These are phyloP conservation scores for Dicrurus megarhynchus DNA, from an alignment of 2,113 vertebrate species.

Conservation along the genomic window DNA sequence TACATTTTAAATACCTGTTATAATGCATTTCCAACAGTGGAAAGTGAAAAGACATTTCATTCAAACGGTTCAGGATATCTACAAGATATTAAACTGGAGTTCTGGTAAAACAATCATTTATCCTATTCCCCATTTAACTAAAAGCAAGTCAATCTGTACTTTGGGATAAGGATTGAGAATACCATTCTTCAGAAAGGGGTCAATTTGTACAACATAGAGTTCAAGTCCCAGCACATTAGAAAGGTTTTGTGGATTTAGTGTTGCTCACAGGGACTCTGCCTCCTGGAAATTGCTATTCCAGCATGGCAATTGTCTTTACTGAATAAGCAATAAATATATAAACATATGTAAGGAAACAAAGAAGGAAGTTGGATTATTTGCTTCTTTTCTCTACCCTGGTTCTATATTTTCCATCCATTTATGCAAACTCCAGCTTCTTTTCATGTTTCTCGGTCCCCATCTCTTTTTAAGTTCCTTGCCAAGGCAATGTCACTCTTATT, in stretches of 20 bases:
- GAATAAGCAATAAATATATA: background rate
- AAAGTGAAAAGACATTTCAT: background rate
- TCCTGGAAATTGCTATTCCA: slow-evolving; percentile 19
- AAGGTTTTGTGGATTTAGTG: background rate
- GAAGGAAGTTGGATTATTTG: background rate
- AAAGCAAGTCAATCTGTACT: background rate
- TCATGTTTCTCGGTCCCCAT: background rate
- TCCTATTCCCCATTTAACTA: background rate
- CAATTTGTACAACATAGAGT: background rate
- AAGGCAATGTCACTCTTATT: background rate
- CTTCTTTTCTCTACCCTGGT: background rate
- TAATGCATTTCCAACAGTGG: background rate
- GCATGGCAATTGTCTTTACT: background rate
- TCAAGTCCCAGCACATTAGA: background rate
- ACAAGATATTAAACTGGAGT: background rate
- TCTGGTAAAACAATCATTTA: slow-evolving; percentile 3
- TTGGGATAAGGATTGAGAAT: background rate
- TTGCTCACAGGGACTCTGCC: background rate
- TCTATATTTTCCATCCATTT: background rate
- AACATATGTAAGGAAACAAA: background rate
- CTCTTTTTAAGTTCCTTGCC: background rate
- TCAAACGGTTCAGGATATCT: background rate
- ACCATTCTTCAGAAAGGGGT: background rate
- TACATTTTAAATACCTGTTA: background rate
- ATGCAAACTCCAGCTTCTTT: background rate